These are phyloP conservation scores for Parazoanthus darwini DNA, from an alignment of 92 coral and sea anemone genomes.

Conservation along the genomic window DNA sequence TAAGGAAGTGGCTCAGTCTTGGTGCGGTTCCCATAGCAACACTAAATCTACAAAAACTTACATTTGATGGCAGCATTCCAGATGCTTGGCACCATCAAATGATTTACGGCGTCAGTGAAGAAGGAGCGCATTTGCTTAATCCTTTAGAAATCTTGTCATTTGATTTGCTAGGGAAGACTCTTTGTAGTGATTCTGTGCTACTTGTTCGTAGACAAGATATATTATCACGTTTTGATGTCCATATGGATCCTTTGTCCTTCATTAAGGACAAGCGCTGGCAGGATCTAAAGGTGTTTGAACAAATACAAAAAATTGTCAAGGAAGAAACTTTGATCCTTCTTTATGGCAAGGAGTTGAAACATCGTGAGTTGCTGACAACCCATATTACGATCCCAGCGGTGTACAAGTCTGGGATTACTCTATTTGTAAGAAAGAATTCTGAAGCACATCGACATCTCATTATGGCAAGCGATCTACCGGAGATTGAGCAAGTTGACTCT, in stretches of 20 bases:
- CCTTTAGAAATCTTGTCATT: conserved; percentile 58
- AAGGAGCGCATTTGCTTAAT: conserved; percentile 66
- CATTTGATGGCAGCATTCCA: conserved; percentile 65
- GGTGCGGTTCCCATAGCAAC: conserved; percentile 76
- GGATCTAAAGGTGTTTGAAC: conserved; percentile 58
- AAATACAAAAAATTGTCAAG: conserved; percentile 66
- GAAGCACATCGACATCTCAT: conserved; percentile 48
- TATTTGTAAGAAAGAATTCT: conserved; percentile 66
- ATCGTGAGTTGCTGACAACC: conserved; percentile 53
- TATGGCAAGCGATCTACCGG: conserved; percentile 53
- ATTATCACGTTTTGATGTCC: conserved; percentile 59
- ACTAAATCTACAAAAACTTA: conserved; percentile 64
- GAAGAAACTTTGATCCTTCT: conserved; percentile 64
- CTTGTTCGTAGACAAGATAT: conserved; percentile 64
- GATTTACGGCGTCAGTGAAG: conserved; percentile 71
- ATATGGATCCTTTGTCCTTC: conserved; percentile 53
- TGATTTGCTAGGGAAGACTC: conserved; percentile 45
- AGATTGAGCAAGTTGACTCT: neutral
- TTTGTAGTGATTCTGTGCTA: conserved; percentile 80
- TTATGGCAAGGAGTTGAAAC: conserved; percentile 71
- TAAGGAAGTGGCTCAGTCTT: conserved; percentile 64
- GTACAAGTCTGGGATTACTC: conserved; percentile 72
- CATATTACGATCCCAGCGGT: conserved; percentile 76
- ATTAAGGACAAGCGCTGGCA: conserved; percentile 47
- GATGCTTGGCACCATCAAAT: conserved; percentile 93